These are phyloP conservation scores for Sycophaga agraensis DNA, from an alignment of 1,140 invertebrate species.

Conservation along the genomic window DNA sequence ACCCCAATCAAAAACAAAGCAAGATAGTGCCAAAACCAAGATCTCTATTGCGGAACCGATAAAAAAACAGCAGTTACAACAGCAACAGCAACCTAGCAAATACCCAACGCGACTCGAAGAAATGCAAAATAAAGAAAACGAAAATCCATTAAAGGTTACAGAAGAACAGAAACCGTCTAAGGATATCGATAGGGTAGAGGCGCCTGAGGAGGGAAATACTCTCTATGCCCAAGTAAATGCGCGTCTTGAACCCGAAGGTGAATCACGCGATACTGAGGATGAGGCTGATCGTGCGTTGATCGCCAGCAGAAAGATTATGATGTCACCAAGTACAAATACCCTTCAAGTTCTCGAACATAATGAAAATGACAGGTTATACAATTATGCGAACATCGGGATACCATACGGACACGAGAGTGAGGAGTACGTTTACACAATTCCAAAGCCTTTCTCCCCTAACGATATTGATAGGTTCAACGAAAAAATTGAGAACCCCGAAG, in stretches of 20 bases:
- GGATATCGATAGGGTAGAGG: constrained; percentile 17
- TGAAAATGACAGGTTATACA: constrained; percentile 40
- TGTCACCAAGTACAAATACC: background rate
- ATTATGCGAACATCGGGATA: constrained; percentile 39
- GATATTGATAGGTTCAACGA: constrained; percentile 40
- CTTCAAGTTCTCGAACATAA: constrained; percentile 9
- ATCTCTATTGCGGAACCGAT: constrained; percentile 44
- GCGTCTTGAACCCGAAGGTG: constrained; percentile 52
- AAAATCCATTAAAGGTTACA: constrained; percentile 62
- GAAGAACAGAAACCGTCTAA: constrained; percentile 27
- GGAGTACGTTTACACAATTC: constrained; percentile 44
- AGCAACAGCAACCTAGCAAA: no score
- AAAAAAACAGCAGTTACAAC: constrained; percentile 38
- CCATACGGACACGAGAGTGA: constrained; percentile 36
- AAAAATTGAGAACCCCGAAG: constrained; percentile 46
- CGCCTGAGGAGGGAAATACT: constrained; percentile 37
- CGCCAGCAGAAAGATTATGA: constrained; percentile 1
- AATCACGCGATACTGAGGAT: constrained; percentile 51
- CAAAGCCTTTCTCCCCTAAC: constrained; percentile 42
- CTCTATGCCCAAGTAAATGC: constrained; percentile 53
- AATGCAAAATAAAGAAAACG: constrained; percentile 70
- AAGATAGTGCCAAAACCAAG: constrained; percentile 43
- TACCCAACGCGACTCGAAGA: constrained; percentile 59
- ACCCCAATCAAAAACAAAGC: constrained; percentile 40
- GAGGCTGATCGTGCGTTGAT: constrained; percentile 42